Percentiles rank a stretch among this genome's conserved stretches.
Evolutionary conservation across 2,888 invertebrate species (phyloP).

Genomic region (Eupithecia exiguata): DNA sequence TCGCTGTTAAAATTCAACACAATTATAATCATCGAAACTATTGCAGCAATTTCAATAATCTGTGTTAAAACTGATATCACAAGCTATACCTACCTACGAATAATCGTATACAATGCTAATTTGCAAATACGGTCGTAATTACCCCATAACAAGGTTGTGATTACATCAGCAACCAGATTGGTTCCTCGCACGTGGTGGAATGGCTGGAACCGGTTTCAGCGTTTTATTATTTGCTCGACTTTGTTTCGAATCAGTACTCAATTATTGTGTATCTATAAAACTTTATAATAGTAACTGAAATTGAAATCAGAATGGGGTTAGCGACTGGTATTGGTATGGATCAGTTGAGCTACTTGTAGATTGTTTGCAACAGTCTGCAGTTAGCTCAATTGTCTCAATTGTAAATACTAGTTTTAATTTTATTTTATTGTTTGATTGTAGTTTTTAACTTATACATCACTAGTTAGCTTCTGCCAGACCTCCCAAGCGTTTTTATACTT

Average conservation of each 20-base stretch:
- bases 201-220: conserved; percentile 32
- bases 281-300: background rate
- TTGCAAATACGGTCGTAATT: conserved; percentile 40
- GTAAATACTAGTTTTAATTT: too few species aligned
- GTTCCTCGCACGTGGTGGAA: conserved; percentile 36
- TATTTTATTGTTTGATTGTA: too few species aligned
- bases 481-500: background rate
- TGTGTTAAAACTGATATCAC: conserved; percentile 10
- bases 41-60: background rate
- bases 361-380: too few species aligned
- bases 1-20: background rate
- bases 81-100: background rate
- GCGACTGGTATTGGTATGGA: too few species aligned
- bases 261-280: background rate
- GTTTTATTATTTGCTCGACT: conserved; percentile 30
- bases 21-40: background rate
- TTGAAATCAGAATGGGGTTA: background rate
- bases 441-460: background rate
- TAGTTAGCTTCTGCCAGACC: background rate
- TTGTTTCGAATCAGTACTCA: background rate
- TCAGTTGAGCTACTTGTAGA: too few species aligned
- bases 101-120: conserved; percentile 15
- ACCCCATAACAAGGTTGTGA: conserved; percentile 48
- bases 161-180: conserved; percentile 40
- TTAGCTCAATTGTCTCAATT: too few species aligned